A percentile compares a stretch with the other conserved stretches of the same genome.
Conservation (phyloP, 2,797 vertebrate species). For the Tokudaia muenninki region DNA sequence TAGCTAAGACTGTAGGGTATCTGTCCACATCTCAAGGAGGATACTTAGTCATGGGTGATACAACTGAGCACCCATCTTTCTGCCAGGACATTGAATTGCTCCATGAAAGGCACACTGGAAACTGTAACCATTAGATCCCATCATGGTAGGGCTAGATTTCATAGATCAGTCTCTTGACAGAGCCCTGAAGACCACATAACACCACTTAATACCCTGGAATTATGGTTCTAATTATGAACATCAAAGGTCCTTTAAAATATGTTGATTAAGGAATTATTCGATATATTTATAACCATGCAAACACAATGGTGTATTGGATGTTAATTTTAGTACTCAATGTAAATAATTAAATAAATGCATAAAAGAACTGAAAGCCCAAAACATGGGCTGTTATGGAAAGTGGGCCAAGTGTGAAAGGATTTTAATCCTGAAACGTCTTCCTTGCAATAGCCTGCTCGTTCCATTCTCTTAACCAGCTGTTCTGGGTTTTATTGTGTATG, state of each 20-base stretch:
- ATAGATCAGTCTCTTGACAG: background rate
- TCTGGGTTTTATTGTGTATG: background rate
- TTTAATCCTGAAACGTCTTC: background rate
- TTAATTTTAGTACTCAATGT: slow-evolving; percentile 22
- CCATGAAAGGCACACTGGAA: background rate
- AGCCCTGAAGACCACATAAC: background rate
- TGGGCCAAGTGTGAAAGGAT: background rate
- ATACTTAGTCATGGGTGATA: background rate
- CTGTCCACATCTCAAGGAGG: background rate
- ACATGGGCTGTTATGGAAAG: background rate
- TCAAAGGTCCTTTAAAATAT: background rate
- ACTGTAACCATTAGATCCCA: background rate
- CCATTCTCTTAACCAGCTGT: background rate
- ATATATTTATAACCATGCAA: background rate
- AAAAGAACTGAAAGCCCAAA: background rate
- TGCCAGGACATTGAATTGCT: background rate
- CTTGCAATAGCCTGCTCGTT: no score
- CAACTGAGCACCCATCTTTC: background rate
- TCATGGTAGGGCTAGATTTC: background rate
- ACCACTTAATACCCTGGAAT: background rate
- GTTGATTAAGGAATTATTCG: background rate
- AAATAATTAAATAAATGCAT: background rate
- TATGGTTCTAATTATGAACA: background rate
- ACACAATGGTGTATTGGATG: background rate
- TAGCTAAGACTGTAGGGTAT: background rate